These are phyloP conservation scores for Sphaerophoria taeniata DNA, from an alignment of 2,888 invertebrate genomes.

Conservation along the genomic window DNA sequence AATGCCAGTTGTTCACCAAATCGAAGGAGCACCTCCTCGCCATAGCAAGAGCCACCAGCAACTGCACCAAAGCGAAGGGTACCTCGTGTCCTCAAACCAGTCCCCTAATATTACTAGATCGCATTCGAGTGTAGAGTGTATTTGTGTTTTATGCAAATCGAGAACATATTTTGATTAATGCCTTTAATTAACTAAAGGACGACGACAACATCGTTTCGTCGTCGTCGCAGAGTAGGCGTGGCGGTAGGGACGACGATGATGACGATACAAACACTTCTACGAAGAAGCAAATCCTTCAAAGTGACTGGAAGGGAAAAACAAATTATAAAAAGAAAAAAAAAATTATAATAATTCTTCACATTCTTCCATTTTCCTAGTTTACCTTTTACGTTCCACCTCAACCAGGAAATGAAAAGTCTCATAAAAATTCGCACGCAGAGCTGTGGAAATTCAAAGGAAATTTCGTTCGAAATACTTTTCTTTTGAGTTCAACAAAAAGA, in stretches of 20 bases:
- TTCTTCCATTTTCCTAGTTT: neutral
- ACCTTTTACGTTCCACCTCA: slow-evolving; percentile 16
- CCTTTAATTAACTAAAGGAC: slow-evolving; percentile 68
- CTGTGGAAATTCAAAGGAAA: slow-evolving; percentile 67
- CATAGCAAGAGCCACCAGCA: neutral
- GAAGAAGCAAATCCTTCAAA: slow-evolving; percentile 29
- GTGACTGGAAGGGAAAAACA: slow-evolving; percentile 13
- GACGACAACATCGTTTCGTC: slow-evolving; percentile 24
- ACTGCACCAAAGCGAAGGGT: no score
- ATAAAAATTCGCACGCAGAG: slow-evolving; percentile 67
- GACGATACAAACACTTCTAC: slow-evolving; percentile 45
- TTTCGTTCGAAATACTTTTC: slow-evolving; percentile 58
- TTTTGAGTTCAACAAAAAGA: slow-evolving; percentile 42
- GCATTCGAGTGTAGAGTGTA: slow-evolving; percentile 29
- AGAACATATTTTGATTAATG: slow-evolving; percentile 68
- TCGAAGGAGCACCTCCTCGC: no score
- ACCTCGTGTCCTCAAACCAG: no score
- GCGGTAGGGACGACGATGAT: slow-evolving; percentile 27
- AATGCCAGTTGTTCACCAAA: slow-evolving; percentile 22
- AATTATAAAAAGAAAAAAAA: neutral
- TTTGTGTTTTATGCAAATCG: slow-evolving; percentile 60
- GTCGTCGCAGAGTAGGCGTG: neutral
- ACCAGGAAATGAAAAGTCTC: slow-evolving; percentile 57
- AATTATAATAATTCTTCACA: slow-evolving; percentile 5
- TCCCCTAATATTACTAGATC: neutral